These are phyloP conservation scores for Chaenocephalus aceratus DNA, from an alignment of 2,113 vertebrate species.

Conservation along the genomic window DNA sequence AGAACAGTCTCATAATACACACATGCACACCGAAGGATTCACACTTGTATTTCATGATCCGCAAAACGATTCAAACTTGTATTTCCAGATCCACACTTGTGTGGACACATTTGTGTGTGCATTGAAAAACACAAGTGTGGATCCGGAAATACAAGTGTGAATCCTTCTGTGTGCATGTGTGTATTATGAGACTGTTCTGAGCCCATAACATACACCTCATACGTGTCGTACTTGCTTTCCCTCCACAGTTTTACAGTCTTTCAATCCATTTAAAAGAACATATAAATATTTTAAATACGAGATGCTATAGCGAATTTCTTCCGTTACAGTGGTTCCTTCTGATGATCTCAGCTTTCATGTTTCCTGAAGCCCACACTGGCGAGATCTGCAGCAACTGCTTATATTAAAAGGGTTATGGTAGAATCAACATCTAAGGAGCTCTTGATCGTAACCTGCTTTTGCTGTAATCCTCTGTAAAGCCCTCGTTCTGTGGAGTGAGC, in stretches of 20 bases:
- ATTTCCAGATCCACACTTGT: too few relatives aligned
- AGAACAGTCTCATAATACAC: too few relatives aligned
- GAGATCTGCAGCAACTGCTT: neutral
- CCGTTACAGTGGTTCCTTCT: neutral
- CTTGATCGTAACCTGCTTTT: conserved; percentile 14
- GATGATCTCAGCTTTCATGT: conserved; percentile 1
- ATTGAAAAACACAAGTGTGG: too few relatives aligned
- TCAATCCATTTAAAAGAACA: neutral
- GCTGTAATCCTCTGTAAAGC: conserved; percentile 21
- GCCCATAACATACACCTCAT: neutral
- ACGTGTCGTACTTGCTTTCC: neutral
- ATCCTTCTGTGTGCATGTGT: too few relatives aligned
- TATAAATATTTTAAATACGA: neutral
- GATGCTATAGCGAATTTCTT: neutral
- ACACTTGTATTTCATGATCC: too few relatives aligned
- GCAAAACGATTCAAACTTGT: too few relatives aligned
- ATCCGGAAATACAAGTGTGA: too few relatives aligned
- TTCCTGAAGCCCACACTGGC: neutral
- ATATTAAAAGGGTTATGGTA: neutral
- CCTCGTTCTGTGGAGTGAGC: conserved; percentile 1
- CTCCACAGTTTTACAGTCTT: neutral
- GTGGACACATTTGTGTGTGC: too few relatives aligned
- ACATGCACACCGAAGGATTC: too few relatives aligned
- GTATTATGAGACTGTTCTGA: too few relatives aligned
- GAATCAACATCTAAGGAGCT: conserved; percentile 28